These are phyloP conservation scores for Nymphalis c-album DNA, from an alignment of 2,888 invertebrate species.

Conservation along the genomic window DNA sequence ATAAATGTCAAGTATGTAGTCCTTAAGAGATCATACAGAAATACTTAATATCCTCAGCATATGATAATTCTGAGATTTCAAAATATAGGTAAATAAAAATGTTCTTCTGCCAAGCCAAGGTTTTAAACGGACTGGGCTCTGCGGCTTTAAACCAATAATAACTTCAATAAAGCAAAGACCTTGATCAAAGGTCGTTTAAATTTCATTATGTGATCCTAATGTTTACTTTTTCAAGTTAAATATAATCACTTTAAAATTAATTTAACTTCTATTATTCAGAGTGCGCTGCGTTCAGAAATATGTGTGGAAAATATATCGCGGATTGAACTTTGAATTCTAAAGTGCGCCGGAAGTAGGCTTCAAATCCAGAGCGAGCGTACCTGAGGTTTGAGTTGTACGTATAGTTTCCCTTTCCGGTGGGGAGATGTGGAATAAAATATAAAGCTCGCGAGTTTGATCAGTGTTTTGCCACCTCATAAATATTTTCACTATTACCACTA, in stretches of 20 bases:
- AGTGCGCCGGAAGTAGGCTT: conserved; percentile 50
- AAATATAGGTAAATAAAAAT: no score
- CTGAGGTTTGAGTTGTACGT: conserved; percentile 47
- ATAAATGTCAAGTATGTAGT: no score
- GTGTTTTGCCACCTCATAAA: conserved; percentile 16
- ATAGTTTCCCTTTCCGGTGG: conserved; percentile 50
- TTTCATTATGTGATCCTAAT: no score
- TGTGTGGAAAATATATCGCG: conserved; percentile 21
- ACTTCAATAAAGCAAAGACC: no score
- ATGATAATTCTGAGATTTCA: no score
- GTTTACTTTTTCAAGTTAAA: no score
- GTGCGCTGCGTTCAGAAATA: conserved; percentile 3
- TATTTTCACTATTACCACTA: not conserved
- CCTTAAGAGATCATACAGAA: no score
- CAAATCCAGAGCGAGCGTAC: conserved; percentile 48
- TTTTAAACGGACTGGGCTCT: no score
- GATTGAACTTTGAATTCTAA: conserved; percentile 44
- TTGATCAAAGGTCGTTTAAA: no score
- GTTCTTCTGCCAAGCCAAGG: no score
- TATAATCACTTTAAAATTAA: not conserved
- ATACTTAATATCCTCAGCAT: no score
- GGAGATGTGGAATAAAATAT: conserved; percentile 46
- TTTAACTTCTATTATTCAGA: not conserved
- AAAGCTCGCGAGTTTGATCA: conserved; percentile 33
- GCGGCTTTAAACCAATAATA: no score